phyloP scores from a whole-genome alignment of 2,113 vertebrate genomes.

The Pitta sordida region DNA sequence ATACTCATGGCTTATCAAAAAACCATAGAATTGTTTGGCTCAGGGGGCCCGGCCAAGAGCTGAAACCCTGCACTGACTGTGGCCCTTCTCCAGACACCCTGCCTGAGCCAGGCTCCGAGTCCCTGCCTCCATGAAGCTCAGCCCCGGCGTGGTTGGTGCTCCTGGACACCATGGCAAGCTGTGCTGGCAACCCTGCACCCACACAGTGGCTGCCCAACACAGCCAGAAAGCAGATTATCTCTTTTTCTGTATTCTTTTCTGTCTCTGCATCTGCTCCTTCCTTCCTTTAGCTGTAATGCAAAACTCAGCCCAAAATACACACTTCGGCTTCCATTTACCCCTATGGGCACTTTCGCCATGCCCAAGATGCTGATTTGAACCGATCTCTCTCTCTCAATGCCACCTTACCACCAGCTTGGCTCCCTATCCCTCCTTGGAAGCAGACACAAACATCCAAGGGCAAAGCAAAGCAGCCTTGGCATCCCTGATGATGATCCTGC shows the following conservation, averaged over 20 bases:
- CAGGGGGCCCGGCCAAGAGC: background rate
- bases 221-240: background rate
- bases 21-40: no score
- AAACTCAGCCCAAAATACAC: background rate
- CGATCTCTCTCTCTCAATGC: background rate
- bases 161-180: background rate
- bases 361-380: background rate
- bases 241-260: background rate
- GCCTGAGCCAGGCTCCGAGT: background rate
- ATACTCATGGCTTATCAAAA: no score
- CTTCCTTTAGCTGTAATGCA: background rate
- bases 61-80: background rate
- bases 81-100: background rate
- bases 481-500: background rate
- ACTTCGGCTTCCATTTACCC: background rate
- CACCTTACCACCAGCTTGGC: background rate
- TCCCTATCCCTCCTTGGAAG: background rate
- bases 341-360: background rate
- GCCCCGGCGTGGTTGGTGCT: background rate
- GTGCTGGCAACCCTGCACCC: accelerated
- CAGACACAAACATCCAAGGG: background rate
- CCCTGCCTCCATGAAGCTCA: accelerated
- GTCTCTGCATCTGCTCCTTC: background rate
- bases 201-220: background rate
- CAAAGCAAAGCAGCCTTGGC: background rate